Conservation (phyloP, 2,888 invertebrate genomes). For the Troglohyphantes excavatus region DNA sequence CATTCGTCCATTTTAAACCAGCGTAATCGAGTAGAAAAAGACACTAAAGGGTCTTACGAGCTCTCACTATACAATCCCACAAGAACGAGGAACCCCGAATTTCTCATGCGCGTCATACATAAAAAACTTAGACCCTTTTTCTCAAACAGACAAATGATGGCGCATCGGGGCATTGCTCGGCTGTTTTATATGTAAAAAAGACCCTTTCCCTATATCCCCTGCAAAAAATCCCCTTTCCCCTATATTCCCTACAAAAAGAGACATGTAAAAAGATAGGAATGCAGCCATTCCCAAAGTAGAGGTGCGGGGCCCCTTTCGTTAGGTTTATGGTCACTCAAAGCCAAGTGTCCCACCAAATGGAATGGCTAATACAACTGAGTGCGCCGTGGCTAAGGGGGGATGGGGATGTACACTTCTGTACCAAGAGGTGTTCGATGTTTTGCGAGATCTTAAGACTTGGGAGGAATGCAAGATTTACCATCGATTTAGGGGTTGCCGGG, state of each 20-base stretch:
- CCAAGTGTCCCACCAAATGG: conserved; percentile 75
- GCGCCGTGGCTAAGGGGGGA: conserved; percentile 23
- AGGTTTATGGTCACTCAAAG: conserved; percentile 76
- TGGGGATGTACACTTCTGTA: conserved; percentile 12
- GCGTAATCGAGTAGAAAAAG: conserved; percentile 64
- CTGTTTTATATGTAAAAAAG: conserved; percentile 43
- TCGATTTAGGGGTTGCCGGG: conserved; percentile 63
- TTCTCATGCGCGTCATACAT: conserved; percentile 7
- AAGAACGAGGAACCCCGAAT: conserved; percentile 6
- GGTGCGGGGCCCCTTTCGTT: conserved; percentile 44
- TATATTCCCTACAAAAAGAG: conserved; percentile 3
- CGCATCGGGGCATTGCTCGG: conserved; percentile 49
- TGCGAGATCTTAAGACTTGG: conserved; percentile 60
- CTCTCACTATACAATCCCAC: conserved; percentile 21
- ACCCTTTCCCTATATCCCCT: too few species aligned
- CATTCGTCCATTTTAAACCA: conserved; percentile 25
- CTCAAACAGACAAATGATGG: conserved; percentile 70
- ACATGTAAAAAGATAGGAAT: conserved; percentile 2
- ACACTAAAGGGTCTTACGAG: conserved; percentile 66
- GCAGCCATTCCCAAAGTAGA: conserved; percentile 6
- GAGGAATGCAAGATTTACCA: conserved; percentile 66
- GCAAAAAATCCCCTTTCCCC: too few species aligned
- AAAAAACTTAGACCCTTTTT: conserved; percentile 19
- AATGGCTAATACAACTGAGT: conserved; percentile 77
- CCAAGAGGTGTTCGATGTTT: conserved; percentile 56